Percentiles rank a stretch among this genome's conserved stretches.
Conservation (phyloP, 2,113 vertebrate genomes). For the Stomatorhinus ivindoensis region DNA sequence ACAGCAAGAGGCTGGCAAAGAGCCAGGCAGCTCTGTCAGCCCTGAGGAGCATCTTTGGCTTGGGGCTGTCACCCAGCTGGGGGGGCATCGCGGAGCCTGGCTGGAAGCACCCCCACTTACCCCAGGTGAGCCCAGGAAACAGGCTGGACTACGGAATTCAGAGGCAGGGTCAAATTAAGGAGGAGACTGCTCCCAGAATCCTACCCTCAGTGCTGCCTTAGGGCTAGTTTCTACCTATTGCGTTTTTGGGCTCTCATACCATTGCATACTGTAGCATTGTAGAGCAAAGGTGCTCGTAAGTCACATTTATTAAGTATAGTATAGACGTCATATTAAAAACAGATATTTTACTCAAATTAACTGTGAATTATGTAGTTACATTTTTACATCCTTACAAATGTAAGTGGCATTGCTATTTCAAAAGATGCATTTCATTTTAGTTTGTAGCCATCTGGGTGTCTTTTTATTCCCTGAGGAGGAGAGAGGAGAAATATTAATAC, state of each 20-base stretch:
- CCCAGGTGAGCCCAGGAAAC: constrained; percentile 64
- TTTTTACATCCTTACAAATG: not conserved
- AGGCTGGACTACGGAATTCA: not conserved
- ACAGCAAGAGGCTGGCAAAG: constrained; percentile 86
- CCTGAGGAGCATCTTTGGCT: constrained; percentile 73
- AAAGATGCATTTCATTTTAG: not conserved
- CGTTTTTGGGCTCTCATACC: not conserved
- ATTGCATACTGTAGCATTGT: not conserved
- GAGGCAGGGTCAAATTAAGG: not conserved
- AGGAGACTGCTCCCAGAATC: not conserved
- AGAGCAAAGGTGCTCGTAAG: not conserved
- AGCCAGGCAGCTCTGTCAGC: constrained; percentile 76
- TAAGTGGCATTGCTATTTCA: not conserved
- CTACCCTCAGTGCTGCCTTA: not conserved
- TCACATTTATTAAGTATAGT: not conserved
- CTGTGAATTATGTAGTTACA: not conserved
- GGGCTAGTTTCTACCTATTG: not conserved
- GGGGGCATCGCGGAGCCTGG: constrained; percentile 48
- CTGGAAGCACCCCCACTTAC: constrained; percentile 64
- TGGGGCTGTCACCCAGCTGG: constrained; percentile 50
- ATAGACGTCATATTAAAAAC: not conserved
- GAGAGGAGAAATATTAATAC: not conserved
- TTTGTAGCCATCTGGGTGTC: not conserved
- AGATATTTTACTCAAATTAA: not conserved
- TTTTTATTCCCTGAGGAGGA: not conserved